phyloP scores from a whole-genome alignment of 1,140 invertebrate species.

The Diplogasteroides magnus region DNA sequence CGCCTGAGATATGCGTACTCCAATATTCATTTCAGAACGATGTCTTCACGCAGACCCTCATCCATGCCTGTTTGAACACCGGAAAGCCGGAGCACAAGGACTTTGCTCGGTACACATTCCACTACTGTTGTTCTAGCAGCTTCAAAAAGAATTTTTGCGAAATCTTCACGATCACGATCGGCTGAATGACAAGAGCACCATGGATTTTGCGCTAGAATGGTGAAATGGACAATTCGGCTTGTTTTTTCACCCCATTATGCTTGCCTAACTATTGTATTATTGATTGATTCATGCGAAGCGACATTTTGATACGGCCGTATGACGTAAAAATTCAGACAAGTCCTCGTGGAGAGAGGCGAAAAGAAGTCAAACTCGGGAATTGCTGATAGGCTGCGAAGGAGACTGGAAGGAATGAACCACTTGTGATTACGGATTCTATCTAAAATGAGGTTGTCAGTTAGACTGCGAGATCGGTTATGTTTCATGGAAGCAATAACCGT shows the following conservation, averaged over 20 bases:
- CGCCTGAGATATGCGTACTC: too few relatives aligned
- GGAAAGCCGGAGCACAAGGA: constrained; percentile 6
- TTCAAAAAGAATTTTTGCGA: neutral
- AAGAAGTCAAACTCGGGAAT: neutral
- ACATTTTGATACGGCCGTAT: neutral
- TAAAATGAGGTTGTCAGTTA: too few relatives aligned
- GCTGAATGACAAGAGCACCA: neutral
- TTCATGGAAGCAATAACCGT: too few relatives aligned
- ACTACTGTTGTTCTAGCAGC: neutral
- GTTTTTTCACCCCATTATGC: too few relatives aligned
- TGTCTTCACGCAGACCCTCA: constrained; percentile 54
- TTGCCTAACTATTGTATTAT: neutral
- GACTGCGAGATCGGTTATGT: too few relatives aligned
- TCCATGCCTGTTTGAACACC: constrained; percentile 54
- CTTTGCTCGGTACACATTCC: neutral
- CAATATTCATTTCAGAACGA: constrained; percentile 44
- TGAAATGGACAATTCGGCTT: neutral
- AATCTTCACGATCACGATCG: neutral
- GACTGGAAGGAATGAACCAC: too few relatives aligned
- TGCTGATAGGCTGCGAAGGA: neutral
- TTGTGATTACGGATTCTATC: too few relatives aligned
- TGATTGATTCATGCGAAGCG: neutral
- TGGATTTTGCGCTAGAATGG: too few relatives aligned
- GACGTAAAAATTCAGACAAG: too few relatives aligned
- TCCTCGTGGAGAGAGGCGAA: neutral